These are phyloP conservation scores for Caenorhabditis auriculariae DNA, from an alignment of 2,888 invertebrate species.

Conservation along the genomic window DNA sequence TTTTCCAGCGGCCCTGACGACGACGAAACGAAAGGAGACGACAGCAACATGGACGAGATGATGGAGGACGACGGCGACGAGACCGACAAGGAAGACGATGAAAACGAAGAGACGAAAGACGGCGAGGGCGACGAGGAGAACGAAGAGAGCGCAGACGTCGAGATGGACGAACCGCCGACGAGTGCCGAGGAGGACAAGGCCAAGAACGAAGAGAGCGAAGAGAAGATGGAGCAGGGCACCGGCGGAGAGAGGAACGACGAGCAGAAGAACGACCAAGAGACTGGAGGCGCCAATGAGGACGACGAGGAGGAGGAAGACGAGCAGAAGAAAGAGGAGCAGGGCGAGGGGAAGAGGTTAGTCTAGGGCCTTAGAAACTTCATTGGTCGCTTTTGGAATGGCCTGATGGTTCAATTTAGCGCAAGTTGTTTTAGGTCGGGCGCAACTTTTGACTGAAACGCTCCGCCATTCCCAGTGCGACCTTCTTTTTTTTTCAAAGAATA, in stretches of 20 bases:
- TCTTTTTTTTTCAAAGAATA: no score
- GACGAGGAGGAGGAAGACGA: conserved; percentile 32
- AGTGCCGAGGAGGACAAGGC: conserved; percentile 5
- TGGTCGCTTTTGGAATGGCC: background rate
- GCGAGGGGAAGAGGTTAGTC: conserved; percentile 28
- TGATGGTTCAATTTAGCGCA: no score
- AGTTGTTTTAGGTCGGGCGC: no score
- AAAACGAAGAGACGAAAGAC: conserved; percentile 12
- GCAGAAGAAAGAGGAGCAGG: conserved; percentile 18
- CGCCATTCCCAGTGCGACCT: no score
- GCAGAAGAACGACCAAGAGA: conserved; percentile 8
- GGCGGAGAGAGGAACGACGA: conserved; percentile 53
- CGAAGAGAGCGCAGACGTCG: no score
- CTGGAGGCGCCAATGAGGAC: conserved; percentile 26
- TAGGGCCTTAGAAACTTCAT: background rate
- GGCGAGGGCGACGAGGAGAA: conserved; percentile 12
- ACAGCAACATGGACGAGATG: conserved; percentile 49
- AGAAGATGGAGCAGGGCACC: conserved; percentile 30
- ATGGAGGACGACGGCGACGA: conserved; percentile 42
- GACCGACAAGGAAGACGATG: conserved; percentile 43
- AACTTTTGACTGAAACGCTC: no score
- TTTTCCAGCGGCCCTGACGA: conserved; percentile 69
- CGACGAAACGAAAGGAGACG: conserved; percentile 69
- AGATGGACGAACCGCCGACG: background rate
- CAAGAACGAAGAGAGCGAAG: conserved; percentile 16